Percentiles rank a stretch among this genome's conserved stretches.
phyloP scores from a whole-genome alignment of 2,888 invertebrate genomes.

The Celastrina argiolus region DNA sequence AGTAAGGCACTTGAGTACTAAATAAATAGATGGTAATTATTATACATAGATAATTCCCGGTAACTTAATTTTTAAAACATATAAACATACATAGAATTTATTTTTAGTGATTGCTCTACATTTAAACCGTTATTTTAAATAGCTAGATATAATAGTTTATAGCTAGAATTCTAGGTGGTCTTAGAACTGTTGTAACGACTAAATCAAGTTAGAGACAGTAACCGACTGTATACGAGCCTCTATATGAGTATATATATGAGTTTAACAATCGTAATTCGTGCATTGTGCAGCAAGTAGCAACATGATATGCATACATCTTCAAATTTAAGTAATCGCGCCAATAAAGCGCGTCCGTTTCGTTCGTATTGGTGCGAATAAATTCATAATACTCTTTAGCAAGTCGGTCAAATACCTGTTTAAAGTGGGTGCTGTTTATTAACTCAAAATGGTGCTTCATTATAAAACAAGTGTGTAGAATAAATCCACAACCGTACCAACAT shows the following conservation, averaged over 20 bases:
- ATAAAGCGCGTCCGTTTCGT: conserved; percentile 20
- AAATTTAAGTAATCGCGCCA: conserved; percentile 23
- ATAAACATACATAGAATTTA: background rate
- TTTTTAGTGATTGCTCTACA: background rate
- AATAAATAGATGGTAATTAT: no score
- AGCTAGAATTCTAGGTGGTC: background rate
- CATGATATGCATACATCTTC: background rate
- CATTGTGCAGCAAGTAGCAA: conserved; percentile 4
- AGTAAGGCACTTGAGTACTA: no score
- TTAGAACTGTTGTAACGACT: background rate
- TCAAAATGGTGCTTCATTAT: conserved; percentile 57
- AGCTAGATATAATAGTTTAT: background rate
- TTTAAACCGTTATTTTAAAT: background rate
- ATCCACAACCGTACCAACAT: no score
- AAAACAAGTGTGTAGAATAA: no score
- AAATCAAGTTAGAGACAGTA: background rate
- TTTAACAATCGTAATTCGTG: conserved; percentile 5
- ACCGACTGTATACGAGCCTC: background rate
- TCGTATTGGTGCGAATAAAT: conserved; percentile 48
- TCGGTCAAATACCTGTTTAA: conserved; percentile 69
- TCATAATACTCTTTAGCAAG: conserved; percentile 52
- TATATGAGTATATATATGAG: background rate
- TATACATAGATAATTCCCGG: no score
- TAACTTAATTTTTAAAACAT: no score
- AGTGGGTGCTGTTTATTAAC: conserved; percentile 60